A percentile compares a stretch with the other conserved stretches of the same genome.
phyloP scores from a whole-genome alignment of 2,113 vertebrate species.

The Macquaria australasica region DNA sequence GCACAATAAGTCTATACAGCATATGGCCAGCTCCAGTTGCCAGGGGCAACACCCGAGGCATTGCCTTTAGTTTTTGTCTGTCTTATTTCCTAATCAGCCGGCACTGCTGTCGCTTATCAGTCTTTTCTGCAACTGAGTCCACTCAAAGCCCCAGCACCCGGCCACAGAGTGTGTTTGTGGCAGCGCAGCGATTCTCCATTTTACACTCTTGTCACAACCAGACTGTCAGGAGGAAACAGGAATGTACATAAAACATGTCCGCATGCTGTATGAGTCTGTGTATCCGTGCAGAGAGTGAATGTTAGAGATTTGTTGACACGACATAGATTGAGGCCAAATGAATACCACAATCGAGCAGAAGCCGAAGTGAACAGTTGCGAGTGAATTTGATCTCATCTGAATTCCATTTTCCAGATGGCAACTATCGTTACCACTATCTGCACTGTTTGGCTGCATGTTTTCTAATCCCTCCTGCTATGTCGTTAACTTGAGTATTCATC shows the following conservation, averaged over 20 bases:
- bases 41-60: slow-evolving; percentile 80
- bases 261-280: slow-evolving; percentile 3
- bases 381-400: slow-evolving; percentile 22
- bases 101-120: slow-evolving; percentile 66
- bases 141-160: slow-evolving; percentile 31
- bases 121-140: slow-evolving; percentile 24
- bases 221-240: slow-evolving; percentile 33
- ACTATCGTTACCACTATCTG: not conserved
- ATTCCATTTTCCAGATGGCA: slow-evolving; percentile 40
- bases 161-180: slow-evolving; percentile 19
- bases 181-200: slow-evolving; percentile 42
- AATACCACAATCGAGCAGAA: slow-evolving; percentile 5
- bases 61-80: slow-evolving; percentile 71
- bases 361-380: slow-evolving; percentile 8
- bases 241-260: slow-evolving; percentile 15
- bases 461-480: slow-evolving; percentile 34
- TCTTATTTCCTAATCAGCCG: slow-evolving; percentile 70
- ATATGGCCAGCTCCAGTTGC: slow-evolving; percentile 78
- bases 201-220: slow-evolving; percentile 20
- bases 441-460: slow-evolving; percentile 43
- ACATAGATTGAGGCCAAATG: slow-evolving; percentile 10
- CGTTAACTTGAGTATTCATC: slow-evolving; percentile 62
- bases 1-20: slow-evolving; percentile 70
- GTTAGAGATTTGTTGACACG: not conserved
- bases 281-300: not conserved